These are phyloP conservation scores for Lepus americanus DNA, from an alignment of 2,113 vertebrate genomes.

Conservation along the genomic window DNA sequence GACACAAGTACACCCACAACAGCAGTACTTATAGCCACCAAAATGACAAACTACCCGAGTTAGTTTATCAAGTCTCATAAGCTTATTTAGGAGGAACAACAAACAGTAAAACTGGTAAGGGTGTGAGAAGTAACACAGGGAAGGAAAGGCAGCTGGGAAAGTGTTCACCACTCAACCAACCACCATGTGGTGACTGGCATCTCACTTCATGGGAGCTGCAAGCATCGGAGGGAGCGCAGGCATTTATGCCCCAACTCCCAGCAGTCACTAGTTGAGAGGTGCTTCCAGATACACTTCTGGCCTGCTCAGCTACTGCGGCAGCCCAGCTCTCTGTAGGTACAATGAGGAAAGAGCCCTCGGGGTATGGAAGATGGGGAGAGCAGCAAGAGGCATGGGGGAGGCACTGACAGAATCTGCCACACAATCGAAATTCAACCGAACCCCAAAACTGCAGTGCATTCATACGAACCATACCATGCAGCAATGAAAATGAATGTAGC, in stretches of 20 bases:
- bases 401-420: not conserved
- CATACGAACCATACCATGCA: rapidly evolving
- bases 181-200: not conserved
- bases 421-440: not conserved
- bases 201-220: not conserved
- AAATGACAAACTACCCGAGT: not conserved
- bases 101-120: not conserved
- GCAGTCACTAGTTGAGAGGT: not conserved
- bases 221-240: not conserved
- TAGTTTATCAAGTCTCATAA: not conserved
- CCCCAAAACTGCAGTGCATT: not conserved
- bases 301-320: rapidly evolving
- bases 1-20: not conserved
- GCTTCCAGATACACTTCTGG: too few relatives aligned
- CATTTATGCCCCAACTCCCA: not conserved
- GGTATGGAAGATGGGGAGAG: not conserved
- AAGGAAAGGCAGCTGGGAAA: not conserved
- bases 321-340: not conserved
- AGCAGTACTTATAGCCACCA: not conserved
- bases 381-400: not conserved
- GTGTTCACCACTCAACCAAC: not conserved
- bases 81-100: not conserved
- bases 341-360: not conserved
- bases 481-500: not conserved
- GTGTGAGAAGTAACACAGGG: not conserved